Evolutionary conservation across 2,797 vertebrate genomes (phyloP).

Genomic region (Masticophis lateralis): DNA sequence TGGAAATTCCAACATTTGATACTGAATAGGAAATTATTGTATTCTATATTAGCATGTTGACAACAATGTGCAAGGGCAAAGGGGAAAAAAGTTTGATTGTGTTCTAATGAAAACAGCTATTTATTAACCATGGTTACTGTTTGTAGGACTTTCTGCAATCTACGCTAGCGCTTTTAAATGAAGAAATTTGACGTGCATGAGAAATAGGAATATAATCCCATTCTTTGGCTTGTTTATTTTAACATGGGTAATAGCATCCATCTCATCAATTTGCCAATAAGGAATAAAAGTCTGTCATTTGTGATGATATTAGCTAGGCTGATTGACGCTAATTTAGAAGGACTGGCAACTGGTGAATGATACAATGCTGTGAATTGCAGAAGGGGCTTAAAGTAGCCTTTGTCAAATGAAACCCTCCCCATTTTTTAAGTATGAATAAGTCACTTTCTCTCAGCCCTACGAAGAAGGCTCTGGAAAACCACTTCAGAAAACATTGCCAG

Average conservation of each 20-base stretch:
- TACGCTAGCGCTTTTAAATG: conserved; percentile 39
- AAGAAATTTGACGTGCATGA: conserved; percentile 32
- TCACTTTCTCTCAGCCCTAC: background rate
- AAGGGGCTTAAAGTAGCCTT: background rate
- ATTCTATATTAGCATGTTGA: conserved; percentile 33
- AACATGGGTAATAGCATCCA: conserved; percentile 14
- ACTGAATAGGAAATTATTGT: conserved; percentile 43
- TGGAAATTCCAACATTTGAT: conserved; percentile 58
- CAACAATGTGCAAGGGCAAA: conserved; percentile 30
- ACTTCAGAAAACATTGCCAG: background rate
- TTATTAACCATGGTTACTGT: conserved; percentile 46
- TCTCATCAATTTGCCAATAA: background rate
- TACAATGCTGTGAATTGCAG: background rate
- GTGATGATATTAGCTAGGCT: conserved; percentile 1
- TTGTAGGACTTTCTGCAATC: conserved; percentile 31
- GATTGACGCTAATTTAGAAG: background rate
- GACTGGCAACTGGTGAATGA: background rate
- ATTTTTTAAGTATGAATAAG: background rate
- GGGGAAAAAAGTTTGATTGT: conserved; percentile 22
- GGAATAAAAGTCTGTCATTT: conserved; percentile 1
- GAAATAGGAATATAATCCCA: conserved; percentile 18
- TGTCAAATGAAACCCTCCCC: background rate
- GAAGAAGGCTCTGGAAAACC: background rate
- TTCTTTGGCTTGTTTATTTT: background rate
- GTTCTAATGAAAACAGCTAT: conserved; percentile 44